These are phyloP conservation scores for Furcula furcula DNA, from an alignment of 2,888 invertebrate species.

Conservation along the genomic window DNA sequence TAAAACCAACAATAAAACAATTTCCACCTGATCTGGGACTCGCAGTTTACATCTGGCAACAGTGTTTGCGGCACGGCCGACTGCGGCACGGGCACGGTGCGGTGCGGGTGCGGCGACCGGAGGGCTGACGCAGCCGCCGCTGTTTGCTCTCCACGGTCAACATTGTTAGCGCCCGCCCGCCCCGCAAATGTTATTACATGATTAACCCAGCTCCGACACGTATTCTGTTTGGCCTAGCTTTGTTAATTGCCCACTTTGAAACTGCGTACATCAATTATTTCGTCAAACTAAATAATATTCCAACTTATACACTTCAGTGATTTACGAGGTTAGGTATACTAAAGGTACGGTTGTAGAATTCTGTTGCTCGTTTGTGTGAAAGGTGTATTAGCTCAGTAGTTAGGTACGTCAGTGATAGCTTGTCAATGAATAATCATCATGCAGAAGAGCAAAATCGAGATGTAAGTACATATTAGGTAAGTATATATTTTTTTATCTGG, in stretches of 20 bases:
- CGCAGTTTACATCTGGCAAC: background rate
- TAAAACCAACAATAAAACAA: too few relatives aligned
- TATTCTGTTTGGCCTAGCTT: constrained; percentile 59
- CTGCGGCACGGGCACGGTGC: constrained; percentile 41
- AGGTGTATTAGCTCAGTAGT: too few relatives aligned
- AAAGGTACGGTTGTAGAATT: constrained; percentile 9
- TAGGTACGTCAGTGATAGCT: too few relatives aligned
- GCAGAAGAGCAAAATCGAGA: too few relatives aligned
- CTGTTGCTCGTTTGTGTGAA: too few relatives aligned
- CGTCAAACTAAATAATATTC: constrained; percentile 27
- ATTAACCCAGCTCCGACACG: constrained; percentile 65
- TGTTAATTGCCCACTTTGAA: constrained; percentile 64
- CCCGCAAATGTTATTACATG: constrained; percentile 69
- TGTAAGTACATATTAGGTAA: too few relatives aligned
- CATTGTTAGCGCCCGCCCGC: constrained; percentile 65
- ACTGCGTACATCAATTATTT: constrained; percentile 46
- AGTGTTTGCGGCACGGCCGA: constrained; percentile 26
- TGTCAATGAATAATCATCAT: too few relatives aligned
- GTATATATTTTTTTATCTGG: too few relatives aligned
- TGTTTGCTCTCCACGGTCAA: constrained; percentile 75
- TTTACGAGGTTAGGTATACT: constrained; percentile 13
- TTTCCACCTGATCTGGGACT: background rate
- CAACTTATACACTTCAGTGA: background rate
- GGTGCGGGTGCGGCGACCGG: constrained; percentile 48
- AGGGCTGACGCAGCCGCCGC: constrained; percentile 66